A percentile compares a stretch with the other conserved stretches of the same genome.
Evolutionary conservation across 2,888 invertebrate genomes (phyloP).

Genomic region (Phlogophora meticulosa): DNA sequence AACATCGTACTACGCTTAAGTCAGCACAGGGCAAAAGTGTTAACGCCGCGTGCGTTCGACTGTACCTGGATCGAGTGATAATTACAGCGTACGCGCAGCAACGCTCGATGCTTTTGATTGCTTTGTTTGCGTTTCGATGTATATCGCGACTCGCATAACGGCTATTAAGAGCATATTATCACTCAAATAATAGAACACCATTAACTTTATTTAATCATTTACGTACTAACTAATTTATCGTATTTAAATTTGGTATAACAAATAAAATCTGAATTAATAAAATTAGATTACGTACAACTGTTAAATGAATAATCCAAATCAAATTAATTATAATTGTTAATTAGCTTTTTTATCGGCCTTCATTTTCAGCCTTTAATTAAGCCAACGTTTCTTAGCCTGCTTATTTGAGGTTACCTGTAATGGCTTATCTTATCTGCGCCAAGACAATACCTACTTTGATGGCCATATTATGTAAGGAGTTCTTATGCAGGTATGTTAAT

Average conservation of each 20-base stretch:
- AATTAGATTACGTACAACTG: not conserved
- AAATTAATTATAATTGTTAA: slow-evolving; percentile 45
- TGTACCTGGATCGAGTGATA: slow-evolving; percentile 74
- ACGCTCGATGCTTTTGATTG: slow-evolving; percentile 73
- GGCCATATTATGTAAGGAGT: slow-evolving; percentile 33
- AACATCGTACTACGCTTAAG: no score
- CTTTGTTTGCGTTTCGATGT: slow-evolving; percentile 75
- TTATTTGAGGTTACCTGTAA: slow-evolving; percentile 43
- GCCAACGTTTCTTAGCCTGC: slow-evolving; percentile 6
- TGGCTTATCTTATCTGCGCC: slow-evolving; percentile 18
- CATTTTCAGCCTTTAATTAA: slow-evolving; percentile 44
- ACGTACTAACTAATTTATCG: slow-evolving; percentile 12
- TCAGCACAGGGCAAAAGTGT: no score
- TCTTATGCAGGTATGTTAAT: not conserved
- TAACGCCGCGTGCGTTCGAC: no score
- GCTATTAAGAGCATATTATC: slow-evolving; percentile 64
- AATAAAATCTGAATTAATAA: slow-evolving; percentile 3
- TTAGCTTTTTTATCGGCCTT: slow-evolving; percentile 45
- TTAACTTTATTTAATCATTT: slow-evolving; percentile 61
- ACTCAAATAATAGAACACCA: slow-evolving; percentile 63
- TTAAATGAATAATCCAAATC: slow-evolving; percentile 23
- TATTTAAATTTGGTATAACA: not conserved
- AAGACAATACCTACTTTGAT: slow-evolving; percentile 21
- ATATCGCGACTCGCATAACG: slow-evolving; percentile 66
- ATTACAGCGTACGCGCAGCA: slow-evolving; percentile 71